Conservation (phyloP, 2,113 vertebrate genomes). For the Hippocampus abdominalis region DNA sequence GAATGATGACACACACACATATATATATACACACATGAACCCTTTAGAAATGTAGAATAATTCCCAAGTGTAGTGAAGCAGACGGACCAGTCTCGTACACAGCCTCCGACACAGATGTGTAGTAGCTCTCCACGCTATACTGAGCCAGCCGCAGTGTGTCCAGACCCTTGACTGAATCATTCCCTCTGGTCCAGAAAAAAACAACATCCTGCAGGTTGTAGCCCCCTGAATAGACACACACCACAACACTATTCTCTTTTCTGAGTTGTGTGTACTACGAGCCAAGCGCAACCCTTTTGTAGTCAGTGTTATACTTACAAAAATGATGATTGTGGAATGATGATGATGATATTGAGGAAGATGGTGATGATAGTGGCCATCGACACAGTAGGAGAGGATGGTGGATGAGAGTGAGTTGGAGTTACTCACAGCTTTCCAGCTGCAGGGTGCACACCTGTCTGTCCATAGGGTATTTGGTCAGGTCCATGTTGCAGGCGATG, state of each 20-base stretch:
- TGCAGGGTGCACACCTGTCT: conserved; percentile 87
- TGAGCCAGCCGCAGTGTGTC: conserved; percentile 81
- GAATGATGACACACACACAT: not conserved
- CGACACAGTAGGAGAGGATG: conserved; percentile 12
- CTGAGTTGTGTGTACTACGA: not conserved
- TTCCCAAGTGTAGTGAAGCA: not conserved
- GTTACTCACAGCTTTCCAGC: conserved; percentile 89
- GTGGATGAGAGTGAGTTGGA: conserved; percentile 5
- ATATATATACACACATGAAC: not conserved
- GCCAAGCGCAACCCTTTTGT: not conserved
- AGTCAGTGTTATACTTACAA: conserved; percentile 35
- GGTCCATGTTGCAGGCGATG: conserved; percentile 88
- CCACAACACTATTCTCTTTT: conserved; percentile 4
- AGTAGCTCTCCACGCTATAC: conserved; percentile 86
- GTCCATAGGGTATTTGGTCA: conserved; percentile 92
- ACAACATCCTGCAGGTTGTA: conserved; percentile 87
- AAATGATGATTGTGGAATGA: conserved; percentile 11
- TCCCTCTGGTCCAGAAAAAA: conserved; percentile 89
- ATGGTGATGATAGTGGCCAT: conserved; percentile 12
- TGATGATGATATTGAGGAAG: conserved; percentile 16
- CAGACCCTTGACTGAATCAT: conserved; percentile 84
- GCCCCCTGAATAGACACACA: conserved; percentile 74
- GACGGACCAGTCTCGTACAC: conserved; percentile 83
- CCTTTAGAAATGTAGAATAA: not conserved
- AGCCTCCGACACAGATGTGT: conserved; percentile 82